These are phyloP conservation scores for Aspiorhynchus laticeps DNA, from an alignment of 2,113 vertebrate genomes.

Conservation along the genomic window DNA sequence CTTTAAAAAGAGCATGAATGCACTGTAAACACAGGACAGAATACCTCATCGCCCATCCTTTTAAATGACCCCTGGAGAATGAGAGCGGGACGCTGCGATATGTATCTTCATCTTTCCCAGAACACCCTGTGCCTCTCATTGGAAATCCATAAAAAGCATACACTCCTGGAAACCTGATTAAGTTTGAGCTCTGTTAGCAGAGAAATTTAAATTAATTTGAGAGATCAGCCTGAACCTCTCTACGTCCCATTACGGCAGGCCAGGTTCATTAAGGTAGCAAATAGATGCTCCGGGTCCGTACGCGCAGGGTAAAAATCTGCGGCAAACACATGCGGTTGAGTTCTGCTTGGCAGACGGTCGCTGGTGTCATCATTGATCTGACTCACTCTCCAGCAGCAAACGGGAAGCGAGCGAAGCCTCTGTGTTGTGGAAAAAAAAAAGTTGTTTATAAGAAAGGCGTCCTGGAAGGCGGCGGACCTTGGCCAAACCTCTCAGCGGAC, in stretches of 20 bases:
- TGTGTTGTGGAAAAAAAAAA: not conserved
- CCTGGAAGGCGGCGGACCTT: constrained; percentile 9
- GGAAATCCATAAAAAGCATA: constrained; percentile 56
- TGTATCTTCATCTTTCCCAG: constrained; percentile 47
- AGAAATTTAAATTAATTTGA: constrained; percentile 51
- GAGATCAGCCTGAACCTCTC: constrained; percentile 5
- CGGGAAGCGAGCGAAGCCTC: not conserved
- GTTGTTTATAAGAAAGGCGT: not conserved
- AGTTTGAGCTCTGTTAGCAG: constrained; percentile 38
- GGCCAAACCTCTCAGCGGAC: constrained; percentile 28
- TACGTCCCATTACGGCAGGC: constrained; percentile 33
- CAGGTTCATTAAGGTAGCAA: constrained; percentile 45
- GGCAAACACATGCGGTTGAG: constrained; percentile 24
- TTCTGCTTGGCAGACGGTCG: constrained; percentile 27
- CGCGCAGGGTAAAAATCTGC: constrained; percentile 6
- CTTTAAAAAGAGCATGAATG: not conserved
- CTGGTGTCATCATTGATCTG: constrained; percentile 45
- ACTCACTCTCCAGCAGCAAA: constrained; percentile 6
- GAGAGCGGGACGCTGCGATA: constrained; percentile 3
- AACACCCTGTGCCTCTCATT: constrained; percentile 34
- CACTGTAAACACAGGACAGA: not conserved
- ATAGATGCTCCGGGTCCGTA: constrained; percentile 25
- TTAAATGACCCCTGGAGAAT: constrained; percentile 5
- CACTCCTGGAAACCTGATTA: constrained; percentile 47
- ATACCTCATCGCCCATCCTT: not conserved